phyloP scores from a whole-genome alignment of 2,888 invertebrate genomes.

The Trachelus stipa region DNA sequence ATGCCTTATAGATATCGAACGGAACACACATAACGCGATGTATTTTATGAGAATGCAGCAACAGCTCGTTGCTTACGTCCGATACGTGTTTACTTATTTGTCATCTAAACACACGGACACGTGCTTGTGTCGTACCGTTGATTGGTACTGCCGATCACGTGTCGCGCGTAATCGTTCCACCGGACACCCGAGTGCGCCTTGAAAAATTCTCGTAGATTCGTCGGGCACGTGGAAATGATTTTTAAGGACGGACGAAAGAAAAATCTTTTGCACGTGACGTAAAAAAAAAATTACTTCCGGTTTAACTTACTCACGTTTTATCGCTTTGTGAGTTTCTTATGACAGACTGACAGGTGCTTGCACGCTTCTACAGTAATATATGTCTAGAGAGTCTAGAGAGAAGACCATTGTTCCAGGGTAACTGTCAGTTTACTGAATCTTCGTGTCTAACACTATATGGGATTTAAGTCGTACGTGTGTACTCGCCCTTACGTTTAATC shows the following conservation, averaged over 20 bases:
- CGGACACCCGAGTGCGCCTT: neutral
- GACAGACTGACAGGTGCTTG: neutral
- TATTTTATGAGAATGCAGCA: neutral
- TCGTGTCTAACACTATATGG: neutral
- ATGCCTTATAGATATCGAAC: neutral
- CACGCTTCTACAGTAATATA: neutral
- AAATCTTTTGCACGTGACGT: neutral
- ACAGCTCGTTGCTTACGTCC: neutral
- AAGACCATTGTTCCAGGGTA: neutral
- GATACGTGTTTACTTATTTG: neutral
- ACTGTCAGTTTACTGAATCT: neutral
- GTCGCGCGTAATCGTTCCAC: neutral
- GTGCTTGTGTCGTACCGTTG: neutral
- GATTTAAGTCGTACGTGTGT: neutral
- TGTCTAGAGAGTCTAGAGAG: accelerated
- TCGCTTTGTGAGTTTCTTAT: neutral
- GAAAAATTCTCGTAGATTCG: neutral
- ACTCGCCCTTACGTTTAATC: neutral
- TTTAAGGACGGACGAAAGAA: neutral
- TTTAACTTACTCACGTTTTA: neutral
- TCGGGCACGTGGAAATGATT: neutral
- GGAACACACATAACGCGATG: neutral
- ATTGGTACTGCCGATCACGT: neutral
- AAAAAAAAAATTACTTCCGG: neutral
- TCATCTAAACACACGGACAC: neutral